Conservation (phyloP, 2,888 invertebrate species). For the Hyppa rectilinea region DNA sequence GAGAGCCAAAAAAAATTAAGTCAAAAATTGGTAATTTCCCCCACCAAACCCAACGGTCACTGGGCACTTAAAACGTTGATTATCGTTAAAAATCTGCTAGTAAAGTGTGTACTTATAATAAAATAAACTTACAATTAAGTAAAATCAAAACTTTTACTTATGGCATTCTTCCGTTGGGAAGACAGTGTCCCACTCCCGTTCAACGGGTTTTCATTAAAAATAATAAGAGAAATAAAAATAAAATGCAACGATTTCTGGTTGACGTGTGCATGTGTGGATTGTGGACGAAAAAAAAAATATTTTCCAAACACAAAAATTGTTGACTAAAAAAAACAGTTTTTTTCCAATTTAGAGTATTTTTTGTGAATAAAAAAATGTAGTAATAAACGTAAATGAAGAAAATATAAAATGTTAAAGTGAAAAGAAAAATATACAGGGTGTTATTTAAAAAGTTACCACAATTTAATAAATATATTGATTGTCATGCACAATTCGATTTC, state of each 20-base stretch:
- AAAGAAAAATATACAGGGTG: constrained; percentile 29
- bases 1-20: constrained; percentile 36
- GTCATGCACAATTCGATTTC: constrained; percentile 42
- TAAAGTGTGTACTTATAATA: constrained; percentile 64
- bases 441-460: constrained; percentile 9
- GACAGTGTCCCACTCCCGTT: constrained; percentile 75
- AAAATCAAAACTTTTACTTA: constrained; percentile 65
- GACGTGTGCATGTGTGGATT: constrained; percentile 1
- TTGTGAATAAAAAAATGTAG: not conserved
- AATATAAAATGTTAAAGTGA: not conserved
- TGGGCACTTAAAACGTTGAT: constrained; percentile 53
- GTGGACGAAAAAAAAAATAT: not conserved
- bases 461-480: constrained; percentile 26
- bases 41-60: constrained; percentile 58
- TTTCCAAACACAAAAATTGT: too few species aligned
- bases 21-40: constrained; percentile 27
- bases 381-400: not conserved
- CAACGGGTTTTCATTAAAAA: constrained; percentile 69
- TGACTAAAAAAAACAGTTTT: not conserved
- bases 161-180: constrained; percentile 68
- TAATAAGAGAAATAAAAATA: constrained; percentile 60
- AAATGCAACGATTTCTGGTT: constrained; percentile 60
- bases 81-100: constrained; percentile 50
- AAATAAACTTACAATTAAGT: constrained; percentile 62
- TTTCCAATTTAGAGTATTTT: not conserved